Base-by-base conservation (phyloP, 2,888 invertebrate genomes). In the Rhagonycha fulva region DNA sequence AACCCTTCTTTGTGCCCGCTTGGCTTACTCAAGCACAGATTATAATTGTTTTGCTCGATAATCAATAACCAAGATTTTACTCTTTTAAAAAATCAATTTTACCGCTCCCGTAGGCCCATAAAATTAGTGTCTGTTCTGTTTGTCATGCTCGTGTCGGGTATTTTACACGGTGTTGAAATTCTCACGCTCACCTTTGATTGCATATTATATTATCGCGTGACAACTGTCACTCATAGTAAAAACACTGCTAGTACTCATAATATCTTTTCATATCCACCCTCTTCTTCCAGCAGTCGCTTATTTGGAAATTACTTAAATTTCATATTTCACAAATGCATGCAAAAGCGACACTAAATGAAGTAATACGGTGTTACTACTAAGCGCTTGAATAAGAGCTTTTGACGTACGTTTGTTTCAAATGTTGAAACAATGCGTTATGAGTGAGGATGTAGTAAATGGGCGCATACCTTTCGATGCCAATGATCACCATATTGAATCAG, bases 401-500 rank as follows among this genome's bases (percentile, higher is more conserved):
- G 68, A 28, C 30, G 14, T 28, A 68, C 68, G 30, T 68, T 47
- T 47, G 47, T 47, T 68, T 32, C 28, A 14, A 30, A 30, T 68
- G 63, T 19, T 68, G 72, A 63, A 77, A 77, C 75, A 77, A 75
- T 75, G 70, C 72, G 71, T 75, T 75, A 76, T 72, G 71, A 78
- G 78, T 74, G 67, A 60, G 72, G 74, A 74, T 62, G 19, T 74
- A 76, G 76, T 77, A 79, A 78, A 79, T 71, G 77, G 76, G 80
- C 78, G 80, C 81, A 81, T 82, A 80, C 81, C 82, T 81, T 83
- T 80, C 82, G 81, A 82, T 80, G 81, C 80, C 82, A 81, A 78
- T 82, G 82, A 82, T 82, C 81, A 80, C 80, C 80, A 82, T 83
- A 82, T 83, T 83, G 83, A 83, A 83, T 83, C 81, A 82, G 79